Conservation (phyloP, 2,888 invertebrate genomes). For the Tortricodes alternella region DNA sequence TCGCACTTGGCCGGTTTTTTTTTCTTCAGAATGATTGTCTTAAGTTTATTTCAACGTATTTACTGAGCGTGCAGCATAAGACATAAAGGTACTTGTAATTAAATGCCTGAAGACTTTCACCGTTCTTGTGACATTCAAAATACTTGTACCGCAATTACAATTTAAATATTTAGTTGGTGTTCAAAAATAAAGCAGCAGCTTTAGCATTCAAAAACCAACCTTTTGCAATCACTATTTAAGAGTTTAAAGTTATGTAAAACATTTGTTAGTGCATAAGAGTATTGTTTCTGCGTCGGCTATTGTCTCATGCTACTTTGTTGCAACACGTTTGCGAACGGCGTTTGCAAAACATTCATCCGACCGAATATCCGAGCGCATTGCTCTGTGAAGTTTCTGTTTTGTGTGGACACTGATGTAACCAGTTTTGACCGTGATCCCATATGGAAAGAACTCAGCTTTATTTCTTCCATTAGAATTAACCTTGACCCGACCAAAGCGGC, state of each 20-base stretch:
- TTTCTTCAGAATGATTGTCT: too few species aligned
- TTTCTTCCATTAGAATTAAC: slow-evolving; percentile 15
- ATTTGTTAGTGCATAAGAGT: slow-evolving; percentile 49
- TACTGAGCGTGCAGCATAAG: background rate
- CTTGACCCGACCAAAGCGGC: slow-evolving; percentile 16
- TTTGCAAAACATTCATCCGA: slow-evolving; percentile 59
- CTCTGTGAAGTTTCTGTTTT: slow-evolving; percentile 5
- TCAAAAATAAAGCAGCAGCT: background rate
- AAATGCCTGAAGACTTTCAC: background rate
- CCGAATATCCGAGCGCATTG: slow-evolving; percentile 40
- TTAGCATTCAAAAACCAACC: slow-evolving; percentile 1
- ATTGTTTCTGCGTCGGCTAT: slow-evolving; percentile 64
- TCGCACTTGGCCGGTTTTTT: too few species aligned
- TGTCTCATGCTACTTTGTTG: slow-evolving; percentile 62
- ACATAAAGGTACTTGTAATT: background rate
- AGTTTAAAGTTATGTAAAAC: slow-evolving; percentile 40
- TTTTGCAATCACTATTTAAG: slow-evolving; percentile 36
- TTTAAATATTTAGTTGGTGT: background rate
- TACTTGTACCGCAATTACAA: background rate
- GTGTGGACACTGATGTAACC: slow-evolving; percentile 28
- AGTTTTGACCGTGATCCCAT: slow-evolving; percentile 22
- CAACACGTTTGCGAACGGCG: slow-evolving; percentile 59
- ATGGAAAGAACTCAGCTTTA: slow-evolving; percentile 13
- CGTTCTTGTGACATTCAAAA: background rate
- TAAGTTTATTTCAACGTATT: background rate